Evolutionary conservation across 2,888 invertebrate species (phyloP), one percentile per base, ranked within the genome.

Genomic region (Urechis unicinctus): DNA sequence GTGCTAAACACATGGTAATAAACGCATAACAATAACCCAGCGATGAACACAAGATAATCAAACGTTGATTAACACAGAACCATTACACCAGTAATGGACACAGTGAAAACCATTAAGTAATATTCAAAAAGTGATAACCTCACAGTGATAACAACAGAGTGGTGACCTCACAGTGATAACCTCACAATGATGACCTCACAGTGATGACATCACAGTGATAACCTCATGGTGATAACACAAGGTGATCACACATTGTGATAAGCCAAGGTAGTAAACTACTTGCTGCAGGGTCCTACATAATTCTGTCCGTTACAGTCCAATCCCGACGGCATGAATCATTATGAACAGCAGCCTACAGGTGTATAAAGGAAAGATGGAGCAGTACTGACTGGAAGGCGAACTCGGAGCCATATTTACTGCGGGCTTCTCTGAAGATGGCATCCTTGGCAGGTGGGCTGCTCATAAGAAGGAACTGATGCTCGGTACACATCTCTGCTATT

Each of bases 301-400:
- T 36, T 36, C 6, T 36, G 9, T 36, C 13, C 41, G 13, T 13
- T 36, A 9, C 13, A 36, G 9, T 13, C 41, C 41, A 9, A 36
- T 13, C 41, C 13, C 41, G 9, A 36, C 9, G 9, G 9, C 41
- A 13, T 13, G 41, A 48, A 28, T 5, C 48, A 48, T 6, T 26
- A 47, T 28, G 26, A 24, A 5, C 13, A 47, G 21, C 26, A 2
- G 13, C 13, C 21, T 21, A 26, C 48, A 43, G 26, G 2, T 24
- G 2, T 25, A 17, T 42, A 17, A 2, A 9, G 6, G 29, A 43
- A 2, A 43, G 6, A 1, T 26, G 30, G 22, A 13, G 24, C 21
- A 22, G 22, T 17, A 68, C 71, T 64, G 58, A 72, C 72, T 75
- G 75, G 61, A 75, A 75, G 0, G 73, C 73, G 64, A 72, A 75